Evolutionary conservation across 2,113 vertebrate genomes (phyloP), one percentile per base, ranked within the genome.

Genomic region (Caranx ignobilis): DNA sequence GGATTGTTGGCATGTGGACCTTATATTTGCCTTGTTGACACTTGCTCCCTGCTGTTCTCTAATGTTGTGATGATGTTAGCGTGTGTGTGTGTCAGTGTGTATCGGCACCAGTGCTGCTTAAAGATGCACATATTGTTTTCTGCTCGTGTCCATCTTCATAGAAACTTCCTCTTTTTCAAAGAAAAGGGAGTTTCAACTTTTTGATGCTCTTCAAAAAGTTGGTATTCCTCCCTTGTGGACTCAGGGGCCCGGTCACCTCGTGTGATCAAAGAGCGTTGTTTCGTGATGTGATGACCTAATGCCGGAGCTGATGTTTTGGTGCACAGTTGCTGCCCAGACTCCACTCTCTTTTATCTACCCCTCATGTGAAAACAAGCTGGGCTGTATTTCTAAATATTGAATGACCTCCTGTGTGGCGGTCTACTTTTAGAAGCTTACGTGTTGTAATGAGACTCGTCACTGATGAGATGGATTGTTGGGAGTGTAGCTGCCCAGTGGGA

Each of bases 311-410:
- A 62, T 11, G 69, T 72, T 79, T 78, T 68, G 67, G 16, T 57
- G 56, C 39, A 37, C 18, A 55, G 31, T 83, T 48, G 35, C 39
- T 57, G 12, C 67, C 43, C 21, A 65, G 61, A 47, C 34, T 52
- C 15, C 4, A 34, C 41, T 60, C 35, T 65, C 45, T 82, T 78
- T 79, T 71, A 60, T 75, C 62, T 78, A 32, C 31, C 19, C 62
- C 74, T 69, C 43, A 19, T 85, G 71, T 75, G 77, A 76, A 79
- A 64, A 84, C 63, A 72, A 61, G n/a, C 75, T 75, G 52, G 50
- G 61, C 74, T 80, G 65, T 61, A 18, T 84, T 75, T 32, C n/a
- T 88, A 83, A 87, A 83, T 91, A 86, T 81, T 84, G 72, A 75
- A 92, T 89, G 68, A 87, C 52, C 47, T 55, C 61, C 56, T 26